Evolutionary conservation across 2,888 invertebrate genomes (phyloP).

Genomic region (Tanypteryx hageni): DNA sequence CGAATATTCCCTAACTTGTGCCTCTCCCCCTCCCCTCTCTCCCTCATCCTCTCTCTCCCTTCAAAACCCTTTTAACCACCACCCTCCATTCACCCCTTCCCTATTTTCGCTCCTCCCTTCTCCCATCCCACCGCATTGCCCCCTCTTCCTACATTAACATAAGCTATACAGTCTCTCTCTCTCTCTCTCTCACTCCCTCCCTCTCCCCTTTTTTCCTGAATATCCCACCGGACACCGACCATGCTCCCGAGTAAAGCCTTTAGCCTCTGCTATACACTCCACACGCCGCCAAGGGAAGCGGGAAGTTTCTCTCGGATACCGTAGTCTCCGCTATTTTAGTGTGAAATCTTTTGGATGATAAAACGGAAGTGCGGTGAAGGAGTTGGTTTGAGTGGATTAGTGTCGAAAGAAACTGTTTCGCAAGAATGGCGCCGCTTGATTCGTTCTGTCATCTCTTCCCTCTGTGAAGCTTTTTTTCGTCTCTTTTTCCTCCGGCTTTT

Average conservation of each 20-base stretch:
- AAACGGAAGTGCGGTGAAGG: no score
- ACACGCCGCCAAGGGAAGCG: background rate
- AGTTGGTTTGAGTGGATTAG: background rate
- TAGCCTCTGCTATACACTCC: background rate
- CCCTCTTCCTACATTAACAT: background rate
- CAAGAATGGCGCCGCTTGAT: background rate
- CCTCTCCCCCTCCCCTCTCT: no score
- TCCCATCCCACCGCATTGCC: background rate
- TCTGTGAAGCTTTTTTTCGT: no score
- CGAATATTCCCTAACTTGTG: no score
- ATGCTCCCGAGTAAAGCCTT: background rate
- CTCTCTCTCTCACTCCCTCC: background rate
- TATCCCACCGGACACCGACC: background rate
- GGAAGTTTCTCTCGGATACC: background rate
- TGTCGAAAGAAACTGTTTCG: background rate
- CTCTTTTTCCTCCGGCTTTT: no score
- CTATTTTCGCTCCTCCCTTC: background rate
- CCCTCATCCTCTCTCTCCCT: background rate
- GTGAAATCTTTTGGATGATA: no score
- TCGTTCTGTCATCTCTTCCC: background rate
- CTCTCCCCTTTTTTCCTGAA: background rate
- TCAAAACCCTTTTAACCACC: constrained; percentile 4
- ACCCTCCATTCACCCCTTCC: constrained; percentile 14
- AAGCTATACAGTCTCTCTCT: background rate
- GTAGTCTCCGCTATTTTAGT: background rate